These are phyloP conservation scores for Xenops minutus DNA, from an alignment of 2,797 vertebrate genomes.

Conservation along the genomic window DNA sequence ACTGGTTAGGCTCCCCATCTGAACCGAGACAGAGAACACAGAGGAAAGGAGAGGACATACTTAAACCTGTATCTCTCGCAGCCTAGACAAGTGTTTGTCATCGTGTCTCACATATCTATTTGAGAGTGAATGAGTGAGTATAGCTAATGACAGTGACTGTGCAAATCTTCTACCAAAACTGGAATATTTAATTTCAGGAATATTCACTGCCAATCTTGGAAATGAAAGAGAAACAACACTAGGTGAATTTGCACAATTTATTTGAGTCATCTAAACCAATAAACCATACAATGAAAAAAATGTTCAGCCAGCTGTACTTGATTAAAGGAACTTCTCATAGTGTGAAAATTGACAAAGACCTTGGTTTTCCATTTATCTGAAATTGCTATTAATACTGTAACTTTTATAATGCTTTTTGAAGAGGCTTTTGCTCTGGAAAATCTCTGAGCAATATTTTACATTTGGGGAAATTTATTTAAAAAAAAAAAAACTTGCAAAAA, in stretches of 20 bases:
- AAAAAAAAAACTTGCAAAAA: background rate
- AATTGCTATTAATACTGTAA: background rate
- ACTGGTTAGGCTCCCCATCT: background rate
- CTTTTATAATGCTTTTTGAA: background rate
- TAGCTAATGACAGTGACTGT: background rate
- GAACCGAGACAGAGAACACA: background rate
- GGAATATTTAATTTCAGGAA: background rate
- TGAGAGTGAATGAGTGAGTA: background rate
- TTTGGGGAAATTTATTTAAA: background rate
- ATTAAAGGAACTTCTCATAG: background rate
- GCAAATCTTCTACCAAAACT: background rate
- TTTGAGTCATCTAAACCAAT: background rate
- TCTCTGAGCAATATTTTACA: background rate
- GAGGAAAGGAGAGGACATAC: background rate
- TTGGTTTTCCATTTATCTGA: background rate
- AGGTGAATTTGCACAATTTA: background rate
- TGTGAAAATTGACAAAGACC: conserved; percentile 12
- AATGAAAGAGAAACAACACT: background rate
- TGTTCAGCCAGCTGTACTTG: background rate
- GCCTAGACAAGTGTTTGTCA: background rate
- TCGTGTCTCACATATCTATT: background rate
- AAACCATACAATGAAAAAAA: background rate
- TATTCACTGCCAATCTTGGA: background rate
- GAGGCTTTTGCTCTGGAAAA: background rate
- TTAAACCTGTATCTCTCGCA: background rate